Conservation (phyloP, 2,113 vertebrate genomes). For the Oenanthe oenanthe region DNA sequence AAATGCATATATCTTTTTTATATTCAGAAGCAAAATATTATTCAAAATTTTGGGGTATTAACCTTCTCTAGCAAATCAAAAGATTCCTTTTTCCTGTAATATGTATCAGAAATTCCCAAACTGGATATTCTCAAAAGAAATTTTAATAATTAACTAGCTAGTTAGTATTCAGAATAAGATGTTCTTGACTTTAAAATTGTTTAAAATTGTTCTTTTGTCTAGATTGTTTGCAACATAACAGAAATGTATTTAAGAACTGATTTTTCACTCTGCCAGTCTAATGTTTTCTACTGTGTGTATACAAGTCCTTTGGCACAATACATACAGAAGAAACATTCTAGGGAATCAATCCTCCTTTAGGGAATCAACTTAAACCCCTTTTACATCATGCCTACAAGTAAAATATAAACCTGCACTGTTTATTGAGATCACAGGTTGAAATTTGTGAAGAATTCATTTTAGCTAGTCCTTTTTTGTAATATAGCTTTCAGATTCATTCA, state of each 20-base stretch:
- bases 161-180: conserved; percentile 41
- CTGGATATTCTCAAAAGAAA: conserved; percentile 29
- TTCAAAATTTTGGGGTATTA: background rate
- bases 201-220: conserved; percentile 46
- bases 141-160: conserved; percentile 53
- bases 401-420: background rate
- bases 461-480: background rate
- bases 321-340: background rate
- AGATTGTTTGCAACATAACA: conserved; percentile 16
- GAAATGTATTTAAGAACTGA: background rate
- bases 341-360: background rate
- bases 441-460: background rate
- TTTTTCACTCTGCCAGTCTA: background rate
- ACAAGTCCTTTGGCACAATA: background rate
- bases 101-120: conserved; percentile 30
- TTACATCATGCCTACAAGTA: background rate
- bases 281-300: background rate
- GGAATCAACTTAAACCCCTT: background rate
- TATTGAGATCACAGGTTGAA: background rate
- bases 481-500: background rate
- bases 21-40: background rate
- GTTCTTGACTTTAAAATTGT: background rate
- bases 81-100: background rate
- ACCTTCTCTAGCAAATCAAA: background rate
- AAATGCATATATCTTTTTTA: background rate